A percentile compares a stretch with the other conserved stretches of the same genome.
These are phyloP conservation scores for Carcina quercana DNA, from an alignment of 2,888 invertebrate genomes.

Conservation along the genomic window DNA sequence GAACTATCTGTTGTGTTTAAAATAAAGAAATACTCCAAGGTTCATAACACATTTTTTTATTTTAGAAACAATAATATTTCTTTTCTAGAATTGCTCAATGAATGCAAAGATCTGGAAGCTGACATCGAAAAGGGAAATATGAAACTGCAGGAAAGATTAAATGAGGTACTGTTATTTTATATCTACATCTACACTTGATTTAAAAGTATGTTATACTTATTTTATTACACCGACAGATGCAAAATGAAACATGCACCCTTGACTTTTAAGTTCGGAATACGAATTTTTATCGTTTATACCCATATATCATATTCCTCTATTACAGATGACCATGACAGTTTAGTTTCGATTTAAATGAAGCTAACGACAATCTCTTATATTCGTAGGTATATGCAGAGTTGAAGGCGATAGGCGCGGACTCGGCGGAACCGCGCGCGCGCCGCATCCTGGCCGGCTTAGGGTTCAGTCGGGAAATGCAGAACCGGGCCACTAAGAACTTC, in stretches of 20 bases:
- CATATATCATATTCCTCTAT: no score
- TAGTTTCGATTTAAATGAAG: no score
- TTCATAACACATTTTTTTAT: no score
- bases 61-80: conserved; percentile 6
- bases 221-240: no score
- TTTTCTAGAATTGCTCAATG: conserved; percentile 78
- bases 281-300: no score
- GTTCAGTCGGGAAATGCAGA: conserved; percentile 91
- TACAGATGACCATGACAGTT: no score
- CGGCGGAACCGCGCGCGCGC: conserved; percentile 96
- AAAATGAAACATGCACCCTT: no score
- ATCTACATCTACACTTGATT: no score
- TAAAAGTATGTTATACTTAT: no score
- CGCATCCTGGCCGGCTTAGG: conserved; percentile 98
- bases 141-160: conserved; percentile 83
- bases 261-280: no score
- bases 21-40: no score
- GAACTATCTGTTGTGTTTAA: no score
- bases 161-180: conserved; percentile 76
- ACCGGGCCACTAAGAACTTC: conserved; percentile 91
- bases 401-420: conserved; percentile 97
- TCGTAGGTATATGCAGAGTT: conserved; percentile 91
- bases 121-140: conserved; percentile 83
- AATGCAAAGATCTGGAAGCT: conserved; percentile 88
- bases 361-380: background rate